Evolutionary conservation across 2,113 vertebrate species (phyloP), one percentile per base, ranked within the genome.

Genomic region (Haemorhous mexicanus): DNA sequence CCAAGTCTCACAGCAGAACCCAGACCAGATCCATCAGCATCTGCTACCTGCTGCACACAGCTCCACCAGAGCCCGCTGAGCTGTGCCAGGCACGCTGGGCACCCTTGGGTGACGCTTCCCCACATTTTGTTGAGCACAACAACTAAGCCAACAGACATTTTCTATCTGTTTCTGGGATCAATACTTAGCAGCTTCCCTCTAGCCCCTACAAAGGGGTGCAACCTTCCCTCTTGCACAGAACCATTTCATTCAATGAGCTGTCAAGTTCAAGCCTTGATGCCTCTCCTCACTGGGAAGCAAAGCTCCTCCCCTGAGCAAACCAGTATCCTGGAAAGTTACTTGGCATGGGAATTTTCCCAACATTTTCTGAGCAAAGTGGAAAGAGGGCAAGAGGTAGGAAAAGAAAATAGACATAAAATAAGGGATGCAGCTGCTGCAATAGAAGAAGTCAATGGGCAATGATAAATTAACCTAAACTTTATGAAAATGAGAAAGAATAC

Each of bases 221-320:
- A 37, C 32, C 11, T 47, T 35, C 67, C 33, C 39, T 52, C 56
- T 12, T 37, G 47, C 64, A 66, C 12, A 72, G 69, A 90, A 39
- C n/a, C 6, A 4, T 37, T 59, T 32, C 8, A 26, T 11, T 61
- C 33, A 43, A 67, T 2, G 39, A 33, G 52, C 33, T 82, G 47
- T 4, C 35, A 39, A 13, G 41, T 35, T 79, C 77, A 67, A 41
- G 46, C n/a, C 70, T 37, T 3, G 1, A 46, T 41, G 5, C 50
- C n/a, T 64, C 44, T 41, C 46, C 56, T 32, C 5, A 0, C 0
- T 15, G 20, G 30, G 18, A 80, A 16, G 7, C 23, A 52, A 41
- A 62, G 11, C 33, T 52, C 62, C n/a, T 23, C 13, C 41, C 53
- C 43, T 7, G 16, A 72, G 47, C 33, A 47, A 84, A 46, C 30